Percentiles rank a stretch among this genome's conserved stretches.
Evolutionary conservation across 2,888 invertebrate genomes (phyloP).

Genomic region (Piscicola geometra): DNA sequence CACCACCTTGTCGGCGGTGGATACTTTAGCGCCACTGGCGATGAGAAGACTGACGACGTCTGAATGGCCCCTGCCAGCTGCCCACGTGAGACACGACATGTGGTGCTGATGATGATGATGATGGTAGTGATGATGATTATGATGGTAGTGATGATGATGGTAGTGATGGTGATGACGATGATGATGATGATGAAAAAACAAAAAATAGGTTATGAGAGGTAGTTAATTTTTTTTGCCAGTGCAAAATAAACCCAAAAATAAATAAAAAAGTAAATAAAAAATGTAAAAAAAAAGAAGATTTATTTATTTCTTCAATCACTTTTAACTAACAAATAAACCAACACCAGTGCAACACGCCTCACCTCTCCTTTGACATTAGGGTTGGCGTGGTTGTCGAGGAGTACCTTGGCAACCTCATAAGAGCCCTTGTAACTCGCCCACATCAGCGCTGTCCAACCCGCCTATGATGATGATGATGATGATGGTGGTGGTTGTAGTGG

Average conservation of each 20-base stretch:
- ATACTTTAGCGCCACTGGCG: constrained; percentile 65
- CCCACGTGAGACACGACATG: constrained; percentile 92
- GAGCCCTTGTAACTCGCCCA: constrained; percentile 92
- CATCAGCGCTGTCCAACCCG: constrained; percentile 93
- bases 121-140: background rate
- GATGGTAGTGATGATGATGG: constrained; percentile 16
- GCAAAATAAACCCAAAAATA: background rate
- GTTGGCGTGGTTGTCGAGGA: constrained; percentile 82
- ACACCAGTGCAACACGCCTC: constrained; percentile 41
- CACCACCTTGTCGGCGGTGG: constrained; percentile 53
- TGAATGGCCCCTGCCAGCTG: constrained; percentile 81
- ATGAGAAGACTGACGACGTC: constrained; percentile 77
- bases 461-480: constrained; percentile 61
- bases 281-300: background rate
- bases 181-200: constrained; percentile 4
- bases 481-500: background rate
- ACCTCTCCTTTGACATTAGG: constrained; percentile 90
- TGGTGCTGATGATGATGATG: constrained; percentile 66
- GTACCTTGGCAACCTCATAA: constrained; percentile 64
- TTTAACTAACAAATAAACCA: background rate
- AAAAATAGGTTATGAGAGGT: background rate
- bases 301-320: background rate
- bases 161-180: constrained; percentile 11
- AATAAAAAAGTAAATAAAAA: background rate
- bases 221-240: background rate